Base-by-base conservation (phyloP, 2,888 invertebrate genomes). In the Macrophya alboannulata region DNA sequence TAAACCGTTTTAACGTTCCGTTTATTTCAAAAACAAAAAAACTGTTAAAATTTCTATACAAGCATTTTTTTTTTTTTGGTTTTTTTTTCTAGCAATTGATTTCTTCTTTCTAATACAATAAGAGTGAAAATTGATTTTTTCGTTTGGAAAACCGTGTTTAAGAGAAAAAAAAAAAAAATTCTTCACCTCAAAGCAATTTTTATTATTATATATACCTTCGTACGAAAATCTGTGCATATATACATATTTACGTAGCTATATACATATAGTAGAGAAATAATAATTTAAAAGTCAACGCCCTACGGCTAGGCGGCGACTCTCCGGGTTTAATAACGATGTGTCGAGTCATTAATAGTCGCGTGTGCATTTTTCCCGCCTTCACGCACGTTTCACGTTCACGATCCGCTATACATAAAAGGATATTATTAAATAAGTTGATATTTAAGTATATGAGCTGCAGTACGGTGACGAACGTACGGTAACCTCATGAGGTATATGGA, bases 271-370 rank as follows among this genome's bases (percentile, higher is more conserved):
- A 31, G 12, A 62, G 62, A 62, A 62, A 25, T 62, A 25, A 62
- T 62, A 25, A 62, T 74, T 45, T 10, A 74, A 40, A 43, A 74
- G 72, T 74, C 72, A 74, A 45, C 72, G 72, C 72, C 25, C 72
- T 31, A 31, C 37, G 68, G 45, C 17, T 55, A 15, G 17, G 17
- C 15, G 37, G 48, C 25, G 17, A 31, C 31, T 31, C 31, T 31
- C 31, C 31, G 31, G 31, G 31, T 31, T 1, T 31, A 31, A 31
- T 74, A 25, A 55, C 48, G 51, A 77, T 51, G 77, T 77, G 77
- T 77, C 77, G 77, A 77, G 77, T 77, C 77, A 77, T 43, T 77
- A 68, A 68, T 77, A 25, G 77, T 77, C 77, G 77, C 77, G 77
- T 77, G 77, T 51, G 77, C 77, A 77, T 51, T 77, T 77, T 77